Percentiles rank a stretch among this genome's conserved stretches.
Evolutionary conservation across 2,113 vertebrate species (phyloP).

Genomic region (Chaetodon auriga): DNA sequence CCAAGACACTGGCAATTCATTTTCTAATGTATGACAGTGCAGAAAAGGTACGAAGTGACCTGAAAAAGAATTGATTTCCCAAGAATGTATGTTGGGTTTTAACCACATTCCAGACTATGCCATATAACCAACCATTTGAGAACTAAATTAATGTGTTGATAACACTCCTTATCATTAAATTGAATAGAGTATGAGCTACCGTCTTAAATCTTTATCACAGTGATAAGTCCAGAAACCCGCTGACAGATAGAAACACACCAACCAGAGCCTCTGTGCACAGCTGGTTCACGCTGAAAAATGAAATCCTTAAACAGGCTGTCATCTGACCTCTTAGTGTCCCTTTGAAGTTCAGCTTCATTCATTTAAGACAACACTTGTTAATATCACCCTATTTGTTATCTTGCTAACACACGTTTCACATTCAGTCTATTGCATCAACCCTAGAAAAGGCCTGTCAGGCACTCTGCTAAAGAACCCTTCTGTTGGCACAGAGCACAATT

Average conservation of each 20-base stretch:
- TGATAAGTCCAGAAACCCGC: neutral
- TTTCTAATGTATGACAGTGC: neutral
- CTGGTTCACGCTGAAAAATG: neutral
- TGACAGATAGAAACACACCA: constrained; percentile 18
- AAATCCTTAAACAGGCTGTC: neutral
- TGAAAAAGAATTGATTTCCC: neutral
- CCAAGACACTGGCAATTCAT: neutral
- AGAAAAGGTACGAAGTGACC: neutral
- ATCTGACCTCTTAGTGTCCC: neutral
- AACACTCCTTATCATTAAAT: neutral
- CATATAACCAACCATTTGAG: neutral
- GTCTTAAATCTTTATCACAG: constrained; percentile 1
- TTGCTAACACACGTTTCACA: neutral
- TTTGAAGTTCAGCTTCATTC: neutral
- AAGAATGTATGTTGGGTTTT: neutral
- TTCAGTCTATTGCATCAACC: neutral
- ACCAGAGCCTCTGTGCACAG: neutral
- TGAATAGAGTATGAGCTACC: neutral
- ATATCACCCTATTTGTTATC: neutral
- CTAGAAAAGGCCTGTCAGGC: neutral
- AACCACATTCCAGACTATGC: neutral
- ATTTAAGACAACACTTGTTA: neutral
- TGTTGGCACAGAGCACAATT: constrained; percentile 4
- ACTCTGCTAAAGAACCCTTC: constrained; percentile 8
- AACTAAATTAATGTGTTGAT: neutral